Evolutionary conservation across 2,888 invertebrate genomes (phyloP).

Genomic region (Megastigmus dorsalis): DNA sequence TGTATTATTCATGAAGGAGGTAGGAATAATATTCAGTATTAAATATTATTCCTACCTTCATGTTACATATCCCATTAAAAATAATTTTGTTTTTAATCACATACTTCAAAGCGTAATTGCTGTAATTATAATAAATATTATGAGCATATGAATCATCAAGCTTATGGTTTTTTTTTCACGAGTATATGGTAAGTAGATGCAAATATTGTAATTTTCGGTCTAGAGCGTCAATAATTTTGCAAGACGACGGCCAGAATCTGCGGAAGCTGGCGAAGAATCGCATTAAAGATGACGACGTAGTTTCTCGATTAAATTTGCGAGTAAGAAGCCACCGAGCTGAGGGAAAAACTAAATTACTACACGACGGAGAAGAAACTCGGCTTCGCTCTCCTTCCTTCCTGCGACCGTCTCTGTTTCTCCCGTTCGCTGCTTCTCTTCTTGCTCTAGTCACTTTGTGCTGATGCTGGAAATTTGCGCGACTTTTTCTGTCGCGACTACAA

Average conservation of each 20-base stretch:
- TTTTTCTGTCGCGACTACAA: conserved; percentile 24
- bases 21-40: too few relatives aligned
- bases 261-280: conserved; percentile 54
- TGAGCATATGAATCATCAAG: too few relatives aligned
- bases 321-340: conserved; percentile 50
- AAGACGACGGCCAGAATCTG: conserved; percentile 12
- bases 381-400: conserved; percentile 34
- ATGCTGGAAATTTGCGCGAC: conserved; percentile 23
- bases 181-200: background rate
- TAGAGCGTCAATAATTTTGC: conserved; percentile 30
- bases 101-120: too few relatives aligned
- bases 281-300: conserved; percentile 65
- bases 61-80: too few relatives aligned
- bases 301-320: conserved; percentile 65
- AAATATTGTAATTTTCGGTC: conserved; percentile 16
- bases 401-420: conserved; percentile 19
- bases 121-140: too few relatives aligned
- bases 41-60: too few relatives aligned
- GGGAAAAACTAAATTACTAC: conserved; percentile 64
- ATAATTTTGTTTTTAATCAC: too few relatives aligned
- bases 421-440: background rate
- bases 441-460: conserved; percentile 33
- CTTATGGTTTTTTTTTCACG: background rate
- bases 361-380: conserved; percentile 48
- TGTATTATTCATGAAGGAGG: too few relatives aligned